Conservation (phyloP, 2,113 vertebrate species). For the Pycnonotus jocosus region DNA sequence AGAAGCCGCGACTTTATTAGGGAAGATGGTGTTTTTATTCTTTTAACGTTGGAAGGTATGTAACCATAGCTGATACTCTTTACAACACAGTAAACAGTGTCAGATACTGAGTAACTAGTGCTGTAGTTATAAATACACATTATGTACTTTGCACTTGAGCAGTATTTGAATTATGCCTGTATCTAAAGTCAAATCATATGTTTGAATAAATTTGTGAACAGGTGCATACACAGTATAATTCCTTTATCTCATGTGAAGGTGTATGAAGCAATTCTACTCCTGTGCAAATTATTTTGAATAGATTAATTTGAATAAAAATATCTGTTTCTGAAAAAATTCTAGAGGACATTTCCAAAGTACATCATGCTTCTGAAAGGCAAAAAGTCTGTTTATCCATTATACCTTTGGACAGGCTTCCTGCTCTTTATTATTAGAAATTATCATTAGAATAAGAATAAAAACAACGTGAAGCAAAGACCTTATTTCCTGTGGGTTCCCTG, state of each 20-base stretch:
- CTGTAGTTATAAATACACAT: background rate
- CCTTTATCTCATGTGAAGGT: background rate
- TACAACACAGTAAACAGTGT: background rate
- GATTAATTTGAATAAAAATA: background rate
- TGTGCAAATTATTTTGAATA: background rate
- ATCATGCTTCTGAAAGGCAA: background rate
- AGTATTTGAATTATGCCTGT: background rate
- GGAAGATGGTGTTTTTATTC: constrained; percentile 76
- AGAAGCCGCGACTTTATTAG: constrained; percentile 82
- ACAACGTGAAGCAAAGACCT: background rate
- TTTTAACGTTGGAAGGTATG: constrained; percentile 83
- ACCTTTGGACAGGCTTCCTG: background rate
- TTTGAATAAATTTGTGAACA: background rate
- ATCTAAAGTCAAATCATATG: background rate
- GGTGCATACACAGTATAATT: background rate
- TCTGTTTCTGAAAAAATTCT: background rate
- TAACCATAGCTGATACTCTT: background rate
- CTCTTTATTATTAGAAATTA: background rate
- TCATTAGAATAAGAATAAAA: background rate
- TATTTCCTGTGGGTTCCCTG: background rate
- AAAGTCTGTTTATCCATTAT: background rate
- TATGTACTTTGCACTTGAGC: background rate
- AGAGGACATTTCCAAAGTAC: background rate
- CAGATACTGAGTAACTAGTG: background rate
- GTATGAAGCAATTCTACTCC: background rate